Percentiles rank a stretch among this genome's conserved stretches.
Evolutionary conservation across 2,113 vertebrate species (phyloP).

Genomic region (Ptilonorhynchus violaceus): DNA sequence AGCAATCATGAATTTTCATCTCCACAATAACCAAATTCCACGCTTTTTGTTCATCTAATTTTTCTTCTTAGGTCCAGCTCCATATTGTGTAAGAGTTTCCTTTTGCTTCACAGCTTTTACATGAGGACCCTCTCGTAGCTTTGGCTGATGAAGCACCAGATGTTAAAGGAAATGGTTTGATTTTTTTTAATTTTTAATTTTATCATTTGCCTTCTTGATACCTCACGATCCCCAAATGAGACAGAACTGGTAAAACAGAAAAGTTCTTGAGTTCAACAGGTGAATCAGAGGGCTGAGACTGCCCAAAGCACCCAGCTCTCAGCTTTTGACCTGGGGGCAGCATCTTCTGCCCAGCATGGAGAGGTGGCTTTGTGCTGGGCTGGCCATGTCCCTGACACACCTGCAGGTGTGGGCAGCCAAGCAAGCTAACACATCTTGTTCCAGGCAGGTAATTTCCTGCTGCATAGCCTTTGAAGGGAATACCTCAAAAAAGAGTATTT

Average conservation of each 20-base stretch:
- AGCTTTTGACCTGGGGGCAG: neutral
- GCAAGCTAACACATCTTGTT: neutral
- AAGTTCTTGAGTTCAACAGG: neutral
- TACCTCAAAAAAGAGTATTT: neutral
- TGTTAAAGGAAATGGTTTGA: neutral
- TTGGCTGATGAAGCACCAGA: neutral
- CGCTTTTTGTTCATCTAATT: neutral
- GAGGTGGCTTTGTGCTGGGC: neutral
- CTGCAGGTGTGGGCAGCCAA: neutral
- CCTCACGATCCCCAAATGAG: neutral
- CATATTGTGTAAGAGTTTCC: neutral
- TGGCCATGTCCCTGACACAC: neutral
- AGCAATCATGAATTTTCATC: neutral
- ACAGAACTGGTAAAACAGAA: neutral
- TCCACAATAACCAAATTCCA: neutral
- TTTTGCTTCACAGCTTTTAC: neutral
- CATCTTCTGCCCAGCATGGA: neutral
- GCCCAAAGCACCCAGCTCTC: neutral
- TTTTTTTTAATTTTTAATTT: neutral
- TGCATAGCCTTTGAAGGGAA: neutral
- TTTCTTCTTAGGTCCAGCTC: neutral
- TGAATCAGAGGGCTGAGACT: neutral
- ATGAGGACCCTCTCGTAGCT: neutral
- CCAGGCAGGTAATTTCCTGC: neutral
- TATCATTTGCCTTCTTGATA: neutral